Evolutionary conservation across 2,797 vertebrate species (phyloP).

Genomic region (Synanceia verrucosa): DNA sequence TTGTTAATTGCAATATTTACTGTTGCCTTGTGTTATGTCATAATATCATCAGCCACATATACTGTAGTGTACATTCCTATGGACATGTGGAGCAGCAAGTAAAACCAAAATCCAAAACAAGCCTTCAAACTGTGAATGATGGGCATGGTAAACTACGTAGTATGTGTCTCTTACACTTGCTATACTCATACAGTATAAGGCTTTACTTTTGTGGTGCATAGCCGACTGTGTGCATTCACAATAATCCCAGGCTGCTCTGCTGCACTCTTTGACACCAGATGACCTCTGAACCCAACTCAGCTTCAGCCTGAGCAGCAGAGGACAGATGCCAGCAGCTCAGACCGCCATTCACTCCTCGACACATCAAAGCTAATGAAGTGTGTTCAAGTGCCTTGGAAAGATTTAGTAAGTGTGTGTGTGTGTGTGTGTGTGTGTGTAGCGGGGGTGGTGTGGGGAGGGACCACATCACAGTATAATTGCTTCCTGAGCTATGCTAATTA

Average conservation of each 20-base stretch:
- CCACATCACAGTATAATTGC: conserved; percentile 78
- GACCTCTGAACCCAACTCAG: conserved; percentile 19
- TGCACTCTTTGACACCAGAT: conserved; percentile 35
- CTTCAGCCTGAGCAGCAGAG: background rate
- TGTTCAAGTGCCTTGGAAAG: conserved; percentile 74
- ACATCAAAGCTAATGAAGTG: conserved; percentile 81
- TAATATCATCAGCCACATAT: background rate
- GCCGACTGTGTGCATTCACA: background rate
- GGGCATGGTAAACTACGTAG: background rate
- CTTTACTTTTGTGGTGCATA: background rate
- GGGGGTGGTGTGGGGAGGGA: conserved; percentile 14
- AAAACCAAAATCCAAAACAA: background rate
- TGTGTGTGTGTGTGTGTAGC: background rate
- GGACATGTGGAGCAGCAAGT: background rate
- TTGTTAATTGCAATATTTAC: no score
- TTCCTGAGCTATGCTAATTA: conserved; percentile 83
- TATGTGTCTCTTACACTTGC: background rate
- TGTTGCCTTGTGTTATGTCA: background rate
- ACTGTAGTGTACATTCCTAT: background rate
- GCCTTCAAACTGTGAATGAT: background rate
- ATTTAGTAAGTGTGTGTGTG: conserved; percentile 5
- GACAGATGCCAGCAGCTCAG: conserved; percentile 64
- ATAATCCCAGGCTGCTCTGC: background rate
- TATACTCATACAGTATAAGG: background rate
- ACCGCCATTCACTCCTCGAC: conserved; percentile 58